Evolutionary conservation across 2,797 vertebrate species (phyloP).

Genomic region (Neosilurus hyrtlii): DNA sequence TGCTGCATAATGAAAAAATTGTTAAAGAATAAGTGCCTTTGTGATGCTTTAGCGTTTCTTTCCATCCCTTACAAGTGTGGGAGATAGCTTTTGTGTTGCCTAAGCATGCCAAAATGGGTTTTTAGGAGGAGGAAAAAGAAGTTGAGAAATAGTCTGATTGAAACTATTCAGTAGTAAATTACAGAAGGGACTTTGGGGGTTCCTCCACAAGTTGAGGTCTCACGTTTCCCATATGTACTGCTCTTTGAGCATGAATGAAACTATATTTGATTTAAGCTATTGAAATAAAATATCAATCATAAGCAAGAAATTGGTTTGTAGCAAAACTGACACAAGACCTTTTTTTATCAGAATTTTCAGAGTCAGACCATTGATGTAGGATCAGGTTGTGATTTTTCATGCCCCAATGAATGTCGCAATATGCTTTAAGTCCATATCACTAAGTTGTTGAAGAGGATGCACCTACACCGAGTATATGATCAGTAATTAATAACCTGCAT

Average conservation of each 20-base stretch:
- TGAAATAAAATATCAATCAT: conserved; percentile 36
- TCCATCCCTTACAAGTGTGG: conserved; percentile 8
- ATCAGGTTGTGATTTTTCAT: not conserved
- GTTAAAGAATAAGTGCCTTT: conserved; percentile 11
- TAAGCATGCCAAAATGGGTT: conserved; percentile 30
- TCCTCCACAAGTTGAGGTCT: conserved; percentile 18
- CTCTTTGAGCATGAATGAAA: conserved; percentile 19
- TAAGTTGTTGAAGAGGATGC: not conserved
- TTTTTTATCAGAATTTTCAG: conserved; percentile 18
- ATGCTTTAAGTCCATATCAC: not conserved
- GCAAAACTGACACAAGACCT: conserved; percentile 4
- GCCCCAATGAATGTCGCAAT: not conserved
- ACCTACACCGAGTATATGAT: not conserved
- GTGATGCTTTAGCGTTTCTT: conserved; percentile 26
- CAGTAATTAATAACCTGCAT: not conserved
- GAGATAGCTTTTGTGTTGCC: conserved; percentile 38
- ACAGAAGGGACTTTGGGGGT: conserved; percentile 44
- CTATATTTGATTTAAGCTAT: conserved; percentile 20
- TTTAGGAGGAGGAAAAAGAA: conserved; percentile 24
- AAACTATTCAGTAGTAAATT: conserved; percentile 50
- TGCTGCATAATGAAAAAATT: not conserved
- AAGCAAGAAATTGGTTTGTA: conserved; percentile 8
- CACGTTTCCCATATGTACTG: conserved; percentile 17
- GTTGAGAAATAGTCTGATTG: conserved; percentile 44
- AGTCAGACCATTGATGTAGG: not conserved